phyloP scores from a whole-genome alignment of 1,140 invertebrate species.

The Lasioglossum baleicum region DNA sequence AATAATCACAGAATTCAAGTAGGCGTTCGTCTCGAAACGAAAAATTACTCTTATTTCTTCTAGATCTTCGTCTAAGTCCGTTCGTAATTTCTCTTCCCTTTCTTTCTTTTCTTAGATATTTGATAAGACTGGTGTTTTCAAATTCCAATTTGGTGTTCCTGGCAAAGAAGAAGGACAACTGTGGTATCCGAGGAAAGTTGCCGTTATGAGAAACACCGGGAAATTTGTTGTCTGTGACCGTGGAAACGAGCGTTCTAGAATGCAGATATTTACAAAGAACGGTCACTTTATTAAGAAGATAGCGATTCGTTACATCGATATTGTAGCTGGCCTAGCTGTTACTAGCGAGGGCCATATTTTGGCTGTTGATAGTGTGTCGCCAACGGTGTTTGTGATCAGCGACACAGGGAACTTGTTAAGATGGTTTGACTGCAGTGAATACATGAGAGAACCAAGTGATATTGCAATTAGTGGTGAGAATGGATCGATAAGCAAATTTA shows the following conservation, averaged over 20 bases:
- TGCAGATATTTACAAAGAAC: conserved; percentile 96
- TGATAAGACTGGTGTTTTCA: conserved; percentile 93
- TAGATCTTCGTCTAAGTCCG: too few species aligned
- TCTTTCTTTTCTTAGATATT: conserved; percentile 83
- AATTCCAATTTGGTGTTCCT: conserved; percentile 93
- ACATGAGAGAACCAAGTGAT: conserved; percentile 98
- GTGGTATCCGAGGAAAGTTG: conserved; percentile 98
- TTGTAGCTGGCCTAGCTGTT: conserved; percentile 97
- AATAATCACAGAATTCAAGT: conserved; percentile 97
- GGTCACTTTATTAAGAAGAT: conserved; percentile 95
- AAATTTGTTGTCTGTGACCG: conserved; percentile 98
- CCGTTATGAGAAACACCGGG: conserved; percentile 91
- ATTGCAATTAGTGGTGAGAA: conserved; percentile 93
- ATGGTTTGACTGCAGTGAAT: conserved; percentile 98
- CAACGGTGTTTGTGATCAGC: conserved; percentile 96
- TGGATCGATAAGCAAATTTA: too few species aligned
- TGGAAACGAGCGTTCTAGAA: conserved; percentile 96
- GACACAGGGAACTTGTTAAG: conserved; percentile 93
- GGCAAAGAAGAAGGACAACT: conserved; percentile 97
- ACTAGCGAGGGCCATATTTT: conserved; percentile 95
- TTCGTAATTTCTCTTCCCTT: too few species aligned
- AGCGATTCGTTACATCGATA: conserved; percentile 96
- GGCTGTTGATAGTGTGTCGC: conserved; percentile 97
- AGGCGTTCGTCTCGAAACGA: conserved; percentile 13
- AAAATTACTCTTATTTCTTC: neutral